A percentile compares a stretch with the other conserved stretches of the same genome.
Conservation (phyloP, 1,140 invertebrate species). For the Aphis gossypii region DNA sequence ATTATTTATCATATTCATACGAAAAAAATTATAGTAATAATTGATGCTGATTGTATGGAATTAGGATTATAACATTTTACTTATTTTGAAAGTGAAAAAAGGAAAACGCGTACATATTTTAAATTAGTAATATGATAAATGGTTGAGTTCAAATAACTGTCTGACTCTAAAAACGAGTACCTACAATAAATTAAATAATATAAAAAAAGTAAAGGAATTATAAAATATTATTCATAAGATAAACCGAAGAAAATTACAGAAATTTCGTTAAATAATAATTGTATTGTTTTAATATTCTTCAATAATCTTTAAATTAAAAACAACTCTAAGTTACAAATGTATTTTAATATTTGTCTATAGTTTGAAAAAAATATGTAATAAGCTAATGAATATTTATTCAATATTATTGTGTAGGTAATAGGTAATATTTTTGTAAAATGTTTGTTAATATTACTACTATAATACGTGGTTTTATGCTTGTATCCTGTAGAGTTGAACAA, state of each 20-base stretch:
- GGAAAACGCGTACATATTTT: not conserved
- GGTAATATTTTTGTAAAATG: not conserved
- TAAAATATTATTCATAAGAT: not conserved
- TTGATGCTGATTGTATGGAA: not conserved
- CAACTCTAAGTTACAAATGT: not conserved
- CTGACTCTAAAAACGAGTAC: not conserved
- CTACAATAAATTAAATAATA: no score
- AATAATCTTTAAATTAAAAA: not conserved
- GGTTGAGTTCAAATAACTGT: not conserved
- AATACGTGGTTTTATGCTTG: not conserved
- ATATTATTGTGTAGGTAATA: not conserved
- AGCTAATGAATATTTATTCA: not conserved
- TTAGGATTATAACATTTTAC: no score
- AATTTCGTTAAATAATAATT: not conserved
- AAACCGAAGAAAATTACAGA: not conserved
- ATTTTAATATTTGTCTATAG: not conserved
- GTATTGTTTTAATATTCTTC: not conserved
- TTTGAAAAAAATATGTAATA: not conserved
- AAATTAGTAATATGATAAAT: not conserved
- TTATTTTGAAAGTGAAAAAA: not conserved
- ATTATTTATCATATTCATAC: no score
- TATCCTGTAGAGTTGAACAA: constrained; percentile 31
- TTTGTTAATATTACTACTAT: not conserved
- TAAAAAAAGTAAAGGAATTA: not conserved
- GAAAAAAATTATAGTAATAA: not conserved